These are phyloP conservation scores for Sphinx pinastri DNA, from an alignment of 2,888 invertebrate species.

Conservation along the genomic window DNA sequence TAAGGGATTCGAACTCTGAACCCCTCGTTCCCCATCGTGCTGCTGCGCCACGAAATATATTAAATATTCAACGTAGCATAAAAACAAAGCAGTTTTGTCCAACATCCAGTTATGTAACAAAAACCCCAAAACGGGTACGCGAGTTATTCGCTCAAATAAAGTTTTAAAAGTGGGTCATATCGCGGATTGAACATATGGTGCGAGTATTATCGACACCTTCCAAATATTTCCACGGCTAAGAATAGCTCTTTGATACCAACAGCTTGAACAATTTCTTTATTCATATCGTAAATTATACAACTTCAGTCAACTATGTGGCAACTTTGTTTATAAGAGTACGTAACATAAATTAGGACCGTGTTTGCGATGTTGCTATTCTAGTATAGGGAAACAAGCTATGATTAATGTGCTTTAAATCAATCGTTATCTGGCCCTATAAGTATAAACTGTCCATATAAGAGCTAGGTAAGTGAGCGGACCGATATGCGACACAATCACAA, in stretches of 20 bases:
- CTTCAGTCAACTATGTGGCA: constrained; percentile 5
- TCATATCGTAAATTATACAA: constrained; percentile 13
- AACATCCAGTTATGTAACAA: constrained; percentile 14
- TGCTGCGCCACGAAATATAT: neutral
- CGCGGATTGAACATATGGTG: constrained; percentile 22
- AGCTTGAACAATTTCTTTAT: constrained; percentile 20
- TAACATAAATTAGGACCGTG: constrained; percentile 3
- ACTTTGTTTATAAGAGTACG: constrained; percentile 8
- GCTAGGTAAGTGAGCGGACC: constrained; percentile 32
- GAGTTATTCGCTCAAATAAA: neutral
- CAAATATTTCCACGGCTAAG: constrained; percentile 8
- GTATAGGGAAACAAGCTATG: constrained; percentile 11
- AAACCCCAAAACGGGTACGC: neutral
- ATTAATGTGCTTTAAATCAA: constrained; percentile 22
- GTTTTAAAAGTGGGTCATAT: constrained; percentile 17
- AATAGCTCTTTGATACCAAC: constrained; percentile 8
- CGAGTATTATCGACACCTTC: constrained; percentile 17
- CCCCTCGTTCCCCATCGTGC: too few species aligned
- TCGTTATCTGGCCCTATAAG: constrained; percentile 15
- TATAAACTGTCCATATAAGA: constrained; percentile 16
- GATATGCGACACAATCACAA: constrained; percentile 53
- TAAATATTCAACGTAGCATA: neutral
- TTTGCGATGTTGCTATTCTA: constrained; percentile 9
- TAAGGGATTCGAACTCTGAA: too few species aligned
- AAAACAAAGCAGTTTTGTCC: constrained; percentile 10